Evolutionary conservation across 2,888 invertebrate genomes (phyloP), one percentile per base, ranked within the genome.

Genomic region (Hedya salicella): DNA sequence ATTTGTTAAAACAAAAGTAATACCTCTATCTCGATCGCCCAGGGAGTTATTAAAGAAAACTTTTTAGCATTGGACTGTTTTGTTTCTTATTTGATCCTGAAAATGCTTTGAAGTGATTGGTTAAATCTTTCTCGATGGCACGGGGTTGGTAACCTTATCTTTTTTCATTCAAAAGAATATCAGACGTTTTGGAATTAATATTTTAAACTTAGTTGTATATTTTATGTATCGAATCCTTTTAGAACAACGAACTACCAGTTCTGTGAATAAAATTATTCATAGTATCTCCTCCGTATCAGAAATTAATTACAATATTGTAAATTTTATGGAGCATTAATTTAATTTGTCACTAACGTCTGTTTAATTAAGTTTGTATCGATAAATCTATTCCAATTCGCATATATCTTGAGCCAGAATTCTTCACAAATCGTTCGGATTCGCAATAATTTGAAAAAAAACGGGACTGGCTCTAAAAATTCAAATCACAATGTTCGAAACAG

Each of bases 1-100:
- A 90, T 91, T 91, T 91, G 84, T 83, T 86, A 86, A 89, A 85
- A 86, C 84, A 85, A 86, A 87, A 88, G 84, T 84, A 83, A 85
- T 82, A 82, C 83, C 79, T 82, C 73, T 72, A 78, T 76, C 73
- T 78, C 73, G 82, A 80, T 74, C 77, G 75, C 75, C 75, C 73
- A 71, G 73, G 68, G 68, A 77, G 80, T 81, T 50, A 64, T 57
- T 57, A 52, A 59, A 52, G 52, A 52, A 63, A 63, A 50, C 30
- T 54, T 63, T 50, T 50, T 8, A 21, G 30, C n/a, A 32, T 46
- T 13, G 16, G 49, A 44, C 25, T 42, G 25, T 46, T 59, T 59
- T 46, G 30, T 44, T 46, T 46, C 19, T 19, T 36, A 25, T 21
- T 44, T 65, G 16, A 36, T n/a, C 21, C 14, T 14, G 17, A 52